Evolutionary conservation across 1,140 invertebrate species (phyloP), one percentile per base, ranked within the genome.

Genomic region (Sycobia sp.): DNA sequence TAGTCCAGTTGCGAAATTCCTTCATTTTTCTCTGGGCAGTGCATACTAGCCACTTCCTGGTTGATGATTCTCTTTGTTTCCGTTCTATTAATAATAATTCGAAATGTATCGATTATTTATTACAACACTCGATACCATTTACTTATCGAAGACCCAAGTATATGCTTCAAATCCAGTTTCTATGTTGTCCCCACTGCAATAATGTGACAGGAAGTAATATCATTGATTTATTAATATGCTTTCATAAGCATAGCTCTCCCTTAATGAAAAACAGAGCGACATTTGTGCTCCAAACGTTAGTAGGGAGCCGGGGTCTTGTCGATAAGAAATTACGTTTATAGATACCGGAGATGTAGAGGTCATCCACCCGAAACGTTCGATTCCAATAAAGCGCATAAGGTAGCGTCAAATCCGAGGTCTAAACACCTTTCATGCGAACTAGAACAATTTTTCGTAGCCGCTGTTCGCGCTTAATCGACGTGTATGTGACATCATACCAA

Each of bases 241-340:
- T 22, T 18, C 36, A n/a, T 36, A 27, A 18, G 5, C 13, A 27
- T 34, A 18, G 16, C 47, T 32, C 1, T 0, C 9, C 5, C 1
- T 23, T n/a, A 25, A 36, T 23, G 43, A 46, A 44, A 46, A 47
- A 36, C n/a, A n/a, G n/a, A n/a, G n/a, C n/a, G n/a, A n/a, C n/a
- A n/a, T n/a, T n/a, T n/a, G n/a, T n/a, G n/a, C n/a, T n/a, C n/a
- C n/a, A n/a, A n/a, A n/a, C n/a, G n/a, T n/a, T n/a, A n/a, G n/a
- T n/a, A n/a, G n/a, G n/a, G n/a, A n/a, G 10, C 23, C 10, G 22
- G 20, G 36, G 43, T n/a, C 4, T 22, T 53, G 34, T 53, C 50
- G 34, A 53, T 53, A 53, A 53, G 50, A 39, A 53, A 53, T 53
- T 39, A 36, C 18, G 39, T 20, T 16, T 3, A n/a, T n/a, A n/a